These are phyloP conservation scores for Sarcophaga rosellei DNA, from an alignment of 2,888 invertebrate genomes.

Conservation along the genomic window DNA sequence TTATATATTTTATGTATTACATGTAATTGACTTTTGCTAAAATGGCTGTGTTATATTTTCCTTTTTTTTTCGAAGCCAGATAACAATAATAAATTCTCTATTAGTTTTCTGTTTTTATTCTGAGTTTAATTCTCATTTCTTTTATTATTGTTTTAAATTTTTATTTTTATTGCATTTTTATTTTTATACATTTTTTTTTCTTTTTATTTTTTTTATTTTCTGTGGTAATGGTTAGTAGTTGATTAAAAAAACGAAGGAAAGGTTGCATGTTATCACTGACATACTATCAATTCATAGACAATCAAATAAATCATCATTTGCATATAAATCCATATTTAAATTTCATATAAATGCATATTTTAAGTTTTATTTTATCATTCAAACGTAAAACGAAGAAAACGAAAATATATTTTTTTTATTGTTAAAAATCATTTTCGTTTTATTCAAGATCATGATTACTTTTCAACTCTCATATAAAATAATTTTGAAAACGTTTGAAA, in stretches of 20 bases:
- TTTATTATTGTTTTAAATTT: conserved; percentile 1
- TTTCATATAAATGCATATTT: conserved; percentile 16
- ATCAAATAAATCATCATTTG: conserved; percentile 25
- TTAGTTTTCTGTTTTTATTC: background rate
- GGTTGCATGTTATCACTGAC: conserved; percentile 62
- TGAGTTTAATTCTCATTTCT: no score
- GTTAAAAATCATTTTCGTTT: background rate
- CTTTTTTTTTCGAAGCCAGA: no score
- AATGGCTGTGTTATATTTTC: no score
- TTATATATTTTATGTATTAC: background rate
- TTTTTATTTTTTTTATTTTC: conserved; percentile 1
- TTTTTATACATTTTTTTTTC: background rate
- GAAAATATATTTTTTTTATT: background rate
- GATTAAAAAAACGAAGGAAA: conserved; percentile 32
- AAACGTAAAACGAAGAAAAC: background rate
- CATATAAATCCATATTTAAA: conserved; percentile 16
- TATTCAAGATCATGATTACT: background rate
- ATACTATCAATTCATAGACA: conserved; percentile 41
- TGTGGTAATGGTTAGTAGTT: conserved; percentile 36
- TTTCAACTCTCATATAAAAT: background rate
- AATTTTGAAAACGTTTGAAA: no score
- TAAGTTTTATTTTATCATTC: background rate
- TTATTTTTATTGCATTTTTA: background rate
- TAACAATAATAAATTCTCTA: background rate
- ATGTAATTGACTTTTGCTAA: no score